These are phyloP conservation scores for Hypotaenidia philippensis DNA, from an alignment of 2,797 vertebrate genomes.

Conservation along the genomic window DNA sequence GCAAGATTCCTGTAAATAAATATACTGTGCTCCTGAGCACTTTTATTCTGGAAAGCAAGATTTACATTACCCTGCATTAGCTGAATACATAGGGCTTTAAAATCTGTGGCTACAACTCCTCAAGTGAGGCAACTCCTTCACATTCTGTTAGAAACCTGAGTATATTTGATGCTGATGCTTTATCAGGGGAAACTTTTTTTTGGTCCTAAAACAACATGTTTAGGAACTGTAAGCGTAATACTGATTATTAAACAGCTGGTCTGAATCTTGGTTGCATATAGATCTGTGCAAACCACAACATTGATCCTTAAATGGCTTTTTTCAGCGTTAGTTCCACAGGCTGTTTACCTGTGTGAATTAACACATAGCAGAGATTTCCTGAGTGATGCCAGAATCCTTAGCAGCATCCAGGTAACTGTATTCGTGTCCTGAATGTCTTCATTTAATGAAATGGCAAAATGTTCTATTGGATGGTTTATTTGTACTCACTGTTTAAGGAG, in stretches of 20 bases:
- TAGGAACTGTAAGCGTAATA: not conserved
- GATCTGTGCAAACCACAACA: not conserved
- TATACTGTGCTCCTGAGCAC: fast-evolving
- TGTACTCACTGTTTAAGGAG: not conserved
- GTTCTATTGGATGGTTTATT: not conserved
- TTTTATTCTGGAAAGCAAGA: not conserved
- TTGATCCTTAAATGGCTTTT: not conserved
- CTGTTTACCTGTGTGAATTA: not conserved
- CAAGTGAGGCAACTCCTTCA: not conserved
- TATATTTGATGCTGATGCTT: not conserved
- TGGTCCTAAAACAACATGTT: not conserved
- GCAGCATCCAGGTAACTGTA: not conserved
- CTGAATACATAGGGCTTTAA: not conserved
- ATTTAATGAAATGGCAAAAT: not conserved
- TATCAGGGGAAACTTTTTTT: not conserved
- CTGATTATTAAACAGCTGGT: not conserved
- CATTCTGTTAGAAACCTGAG: not conserved
- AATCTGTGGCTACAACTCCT: not conserved
- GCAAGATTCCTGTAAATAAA: not conserved
- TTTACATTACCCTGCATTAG: not conserved
- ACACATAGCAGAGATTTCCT: not conserved
- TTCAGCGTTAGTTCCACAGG: not conserved
- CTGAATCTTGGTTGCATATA: not conserved
- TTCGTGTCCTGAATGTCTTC: not conserved
- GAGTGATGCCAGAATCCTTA: not conserved